Conservation (phyloP, 92 coral and sea anemone species). For the Parazoanthus swiftii region DNA sequence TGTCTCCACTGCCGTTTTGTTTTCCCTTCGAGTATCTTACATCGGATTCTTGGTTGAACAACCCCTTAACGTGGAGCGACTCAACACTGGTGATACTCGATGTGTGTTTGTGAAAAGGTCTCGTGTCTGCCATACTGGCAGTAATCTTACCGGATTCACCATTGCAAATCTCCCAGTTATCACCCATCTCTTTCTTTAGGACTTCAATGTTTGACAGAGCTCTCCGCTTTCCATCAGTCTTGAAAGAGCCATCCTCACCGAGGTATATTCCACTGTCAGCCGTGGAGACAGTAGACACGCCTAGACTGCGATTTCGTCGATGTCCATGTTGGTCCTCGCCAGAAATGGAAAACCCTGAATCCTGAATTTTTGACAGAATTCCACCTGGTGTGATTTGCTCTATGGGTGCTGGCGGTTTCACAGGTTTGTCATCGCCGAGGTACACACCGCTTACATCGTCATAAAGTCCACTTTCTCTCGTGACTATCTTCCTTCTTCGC, state of each 20-base stretch:
- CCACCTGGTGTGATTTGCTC: conserved; percentile 82
- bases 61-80: conserved; percentile 21
- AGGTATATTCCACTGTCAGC: conserved; percentile 7
- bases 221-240: conserved; percentile 60
- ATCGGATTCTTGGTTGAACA: conserved; percentile 8
- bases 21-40: neutral
- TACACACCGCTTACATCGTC: conserved; percentile 96
- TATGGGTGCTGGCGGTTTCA: conserved; percentile 52
- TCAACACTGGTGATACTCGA: conserved; percentile 40
- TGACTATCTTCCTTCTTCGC: conserved; percentile 73
- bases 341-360: conserved; percentile 29
- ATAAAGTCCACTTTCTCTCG: conserved; percentile 81
- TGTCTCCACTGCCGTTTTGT: conserved; percentile 38
- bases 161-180: conserved; percentile 26
- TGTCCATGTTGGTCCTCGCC: conserved; percentile 48
- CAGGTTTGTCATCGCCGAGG: conserved; percentile 84
- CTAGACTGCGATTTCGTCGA: conserved; percentile 68
- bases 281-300: neutral
- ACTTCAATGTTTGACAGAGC: conserved; percentile 59
- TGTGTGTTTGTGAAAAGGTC: conserved; percentile 48
- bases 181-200: conserved; percentile 33
- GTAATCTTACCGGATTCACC: neutral
- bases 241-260: conserved; percentile 15
- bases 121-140: neutral
- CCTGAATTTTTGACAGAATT: conserved; percentile 63